Base-by-base conservation (phyloP, 1,140 invertebrate genomes). In the Sycophaga agraensis region DNA sequence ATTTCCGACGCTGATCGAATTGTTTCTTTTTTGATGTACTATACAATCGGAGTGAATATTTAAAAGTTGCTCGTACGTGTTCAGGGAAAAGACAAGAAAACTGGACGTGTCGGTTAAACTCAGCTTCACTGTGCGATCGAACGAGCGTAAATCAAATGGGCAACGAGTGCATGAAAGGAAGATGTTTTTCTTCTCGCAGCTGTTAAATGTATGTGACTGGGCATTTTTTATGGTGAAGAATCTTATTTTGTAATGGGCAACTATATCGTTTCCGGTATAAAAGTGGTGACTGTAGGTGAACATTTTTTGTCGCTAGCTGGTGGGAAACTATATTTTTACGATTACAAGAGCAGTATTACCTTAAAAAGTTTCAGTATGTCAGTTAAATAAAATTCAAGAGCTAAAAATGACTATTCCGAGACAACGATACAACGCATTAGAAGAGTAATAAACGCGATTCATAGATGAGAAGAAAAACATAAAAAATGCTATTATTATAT, bases 371-470 rank as follows among this genome's bases (percentile, higher is more conserved):
- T n/a, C n/a, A n/a, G n/a, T n/a, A n/a, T n/a, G n/a, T n/a, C n/a
- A n/a, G n/a, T n/a, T n/a, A n/a, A n/a, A n/a, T n/a, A n/a, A 31
- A 31, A 31, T 6, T 6, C 4, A 31, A 31, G 11, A 31, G 11
- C 28, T 6, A 4, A 62, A 68, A 67, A 73, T 74, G 73, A 78
- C 72, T 79, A 79, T 79, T 79, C 74, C 76, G 73, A 79, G 73
- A 80, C 77, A 80, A 80, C 78, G 77, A 80, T 74, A 79, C 75
- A 80, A 72, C 71, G 76, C 77, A 78, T 79, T 77, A 79, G 71
- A 73, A 79, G 76, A 76, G 73, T 75, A 75, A 73, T 76, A 70
- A 70, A 17, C 17, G 70, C 58, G 57, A 67, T 65, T 61, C 57
- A 65, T 70, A 69, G n/a, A n/a, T n/a, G n/a, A 49, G 11, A 58